Evolutionary conservation across 1,140 invertebrate genomes (phyloP).

Genomic region (Heterodera schachtii): DNA sequence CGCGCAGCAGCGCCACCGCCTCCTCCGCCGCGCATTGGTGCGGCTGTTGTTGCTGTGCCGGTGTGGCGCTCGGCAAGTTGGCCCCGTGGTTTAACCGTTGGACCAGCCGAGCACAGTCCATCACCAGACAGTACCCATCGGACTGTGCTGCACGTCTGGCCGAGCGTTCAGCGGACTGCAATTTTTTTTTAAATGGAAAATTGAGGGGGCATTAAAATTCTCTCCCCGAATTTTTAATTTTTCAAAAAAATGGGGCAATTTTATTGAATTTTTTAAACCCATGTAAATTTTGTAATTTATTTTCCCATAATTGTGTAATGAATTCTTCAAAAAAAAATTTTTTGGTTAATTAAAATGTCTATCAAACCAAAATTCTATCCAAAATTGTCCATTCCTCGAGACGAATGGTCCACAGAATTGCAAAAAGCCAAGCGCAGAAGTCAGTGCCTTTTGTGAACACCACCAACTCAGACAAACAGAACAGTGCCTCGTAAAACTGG

Average conservation of each 20-base stretch:
- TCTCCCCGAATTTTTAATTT: too few species aligned
- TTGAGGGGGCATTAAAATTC: too few species aligned
- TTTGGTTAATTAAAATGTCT: too few species aligned
- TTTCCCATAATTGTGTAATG: too few species aligned
- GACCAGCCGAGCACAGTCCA: slow-evolving; percentile 21
- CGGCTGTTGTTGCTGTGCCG: neutral
- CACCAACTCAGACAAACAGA: slow-evolving; percentile 24
- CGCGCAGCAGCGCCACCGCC: neutral
- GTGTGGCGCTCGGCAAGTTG: neutral
- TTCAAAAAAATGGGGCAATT: too few species aligned
- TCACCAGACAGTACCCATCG: slow-evolving; percentile 19
- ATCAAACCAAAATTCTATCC: neutral
- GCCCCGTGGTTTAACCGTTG: neutral
- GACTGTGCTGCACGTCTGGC: neutral
- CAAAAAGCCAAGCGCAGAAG: slow-evolving; percentile 15
- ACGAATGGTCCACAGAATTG: slow-evolving; percentile 5
- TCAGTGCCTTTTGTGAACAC: slow-evolving; percentile 3
- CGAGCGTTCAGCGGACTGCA: neutral
- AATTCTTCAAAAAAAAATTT: too few species aligned
- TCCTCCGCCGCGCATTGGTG: slow-evolving; percentile 12
- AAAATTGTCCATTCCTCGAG: slow-evolving; percentile 31
- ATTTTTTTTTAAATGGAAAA: too few species aligned
- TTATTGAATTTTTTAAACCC: too few species aligned
- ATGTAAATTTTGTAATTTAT: too few species aligned
- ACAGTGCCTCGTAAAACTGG: slow-evolving; percentile 31